phyloP scores from a whole-genome alignment of 2,113 vertebrate genomes.

The Catagonus wagneri region DNA sequence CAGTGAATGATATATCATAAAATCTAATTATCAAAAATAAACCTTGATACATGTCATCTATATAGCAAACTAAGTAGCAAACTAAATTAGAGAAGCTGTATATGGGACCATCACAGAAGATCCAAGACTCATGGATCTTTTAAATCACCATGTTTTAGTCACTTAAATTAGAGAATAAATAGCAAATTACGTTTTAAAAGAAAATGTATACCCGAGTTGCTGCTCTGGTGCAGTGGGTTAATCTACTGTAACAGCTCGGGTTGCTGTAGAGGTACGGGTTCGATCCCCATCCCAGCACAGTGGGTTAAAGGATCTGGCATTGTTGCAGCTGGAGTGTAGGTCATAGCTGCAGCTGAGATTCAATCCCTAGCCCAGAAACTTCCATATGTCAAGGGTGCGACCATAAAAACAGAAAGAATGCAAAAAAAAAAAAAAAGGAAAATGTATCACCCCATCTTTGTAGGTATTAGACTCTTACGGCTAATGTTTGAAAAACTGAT shows the following conservation, averaged over 20 bases:
- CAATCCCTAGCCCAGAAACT: too few species aligned
- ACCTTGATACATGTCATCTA: neutral
- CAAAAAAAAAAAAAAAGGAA: too few species aligned
- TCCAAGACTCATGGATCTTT: constrained; percentile 9
- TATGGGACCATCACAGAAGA: neutral
- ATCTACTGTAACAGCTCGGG: too few species aligned
- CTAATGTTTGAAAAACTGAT: constrained; percentile 10
- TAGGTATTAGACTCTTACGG: neutral
- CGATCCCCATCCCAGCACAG: too few species aligned
- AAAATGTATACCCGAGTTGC: neutral
- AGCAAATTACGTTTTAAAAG: constrained; percentile 34
- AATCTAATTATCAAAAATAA: constrained; percentile 41
- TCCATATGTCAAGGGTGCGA: too few species aligned
- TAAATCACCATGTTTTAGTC: neutral
- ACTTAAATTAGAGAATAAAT: neutral
- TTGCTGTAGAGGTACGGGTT: too few species aligned
- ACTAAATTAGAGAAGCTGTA: neutral
- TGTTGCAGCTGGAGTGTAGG: too few species aligned
- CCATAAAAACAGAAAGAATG: too few species aligned
- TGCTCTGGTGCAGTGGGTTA: too few species aligned
- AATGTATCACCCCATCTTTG: neutral
- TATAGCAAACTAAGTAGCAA: neutral
- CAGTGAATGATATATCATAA: neutral
- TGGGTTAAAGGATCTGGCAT: too few species aligned
- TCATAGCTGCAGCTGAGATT: too few species aligned